These are phyloP conservation scores for Leucozona laternaria DNA, from an alignment of 2,888 invertebrate genomes.

Conservation along the genomic window DNA sequence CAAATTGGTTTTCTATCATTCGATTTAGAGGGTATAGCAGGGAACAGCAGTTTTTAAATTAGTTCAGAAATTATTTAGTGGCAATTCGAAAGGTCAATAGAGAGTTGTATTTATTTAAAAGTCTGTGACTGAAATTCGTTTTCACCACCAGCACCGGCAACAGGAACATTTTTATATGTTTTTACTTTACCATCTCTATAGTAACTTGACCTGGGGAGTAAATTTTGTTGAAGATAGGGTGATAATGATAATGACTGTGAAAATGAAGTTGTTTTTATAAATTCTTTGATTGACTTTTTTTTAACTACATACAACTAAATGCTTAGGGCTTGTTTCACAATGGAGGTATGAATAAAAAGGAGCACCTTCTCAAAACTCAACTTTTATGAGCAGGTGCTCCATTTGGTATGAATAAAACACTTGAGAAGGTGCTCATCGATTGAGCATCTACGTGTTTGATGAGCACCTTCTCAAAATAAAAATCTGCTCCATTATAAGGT, in stretches of 20 bases:
- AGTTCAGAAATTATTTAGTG: constrained; percentile 65
- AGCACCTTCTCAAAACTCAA: too few relatives aligned
- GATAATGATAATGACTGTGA: background rate
- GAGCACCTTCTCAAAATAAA: too few relatives aligned
- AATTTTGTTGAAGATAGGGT: background rate
- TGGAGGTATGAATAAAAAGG: too few relatives aligned
- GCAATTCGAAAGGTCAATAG: constrained; percentile 59
- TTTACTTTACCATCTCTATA: background rate
- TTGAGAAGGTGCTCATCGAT: too few relatives aligned
- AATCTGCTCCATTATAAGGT: too few relatives aligned
- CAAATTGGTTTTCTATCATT: constrained; percentile 63
- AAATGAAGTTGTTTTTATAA: background rate
- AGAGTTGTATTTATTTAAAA: constrained; percentile 25
- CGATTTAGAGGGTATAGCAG: constrained; percentile 20
- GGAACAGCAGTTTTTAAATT: constrained; percentile 46
- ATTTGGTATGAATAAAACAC: too few relatives aligned
- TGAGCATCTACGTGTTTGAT: too few relatives aligned
- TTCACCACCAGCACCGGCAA: background rate
- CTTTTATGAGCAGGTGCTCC: too few relatives aligned
- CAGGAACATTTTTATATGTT: background rate
- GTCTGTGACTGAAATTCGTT: background rate
- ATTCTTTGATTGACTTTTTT: too few relatives aligned
- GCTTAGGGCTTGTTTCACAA: too few relatives aligned
- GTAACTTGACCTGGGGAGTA: background rate
- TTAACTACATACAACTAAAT: too few relatives aligned